Evolutionary conservation across 2,888 invertebrate genomes (phyloP).

Genomic region (Myopa tessellatipennis): DNA sequence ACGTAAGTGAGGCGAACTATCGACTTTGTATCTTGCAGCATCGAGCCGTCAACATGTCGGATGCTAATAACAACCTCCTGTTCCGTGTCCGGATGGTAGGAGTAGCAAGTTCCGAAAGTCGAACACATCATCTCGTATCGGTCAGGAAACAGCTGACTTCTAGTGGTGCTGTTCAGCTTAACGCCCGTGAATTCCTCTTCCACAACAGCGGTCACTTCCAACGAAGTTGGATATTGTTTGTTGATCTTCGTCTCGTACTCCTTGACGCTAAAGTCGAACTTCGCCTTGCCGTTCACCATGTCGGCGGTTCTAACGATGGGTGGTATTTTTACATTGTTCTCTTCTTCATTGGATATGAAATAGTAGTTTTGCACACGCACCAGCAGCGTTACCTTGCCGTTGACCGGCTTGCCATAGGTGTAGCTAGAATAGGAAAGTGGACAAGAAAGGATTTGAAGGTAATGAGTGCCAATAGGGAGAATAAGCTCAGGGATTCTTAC

Average conservation of each 20-base stretch:
- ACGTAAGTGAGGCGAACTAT: constrained; percentile 68
- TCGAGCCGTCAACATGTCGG: constrained; percentile 77
- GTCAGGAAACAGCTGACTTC: constrained; percentile 81
- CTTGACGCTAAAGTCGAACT: constrained; percentile 59
- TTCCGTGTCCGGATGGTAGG: constrained; percentile 90
- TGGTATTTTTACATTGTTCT: constrained; percentile 43
- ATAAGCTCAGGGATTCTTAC: constrained; percentile 67
- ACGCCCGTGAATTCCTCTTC: constrained; percentile 88
- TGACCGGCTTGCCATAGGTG: constrained; percentile 80
- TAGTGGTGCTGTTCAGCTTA: constrained; percentile 81
- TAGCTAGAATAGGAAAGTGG: constrained; percentile 71
- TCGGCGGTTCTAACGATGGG: constrained; percentile 55
- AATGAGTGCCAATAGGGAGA: background rate
- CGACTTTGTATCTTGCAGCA: constrained; percentile 72
- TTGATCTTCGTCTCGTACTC: constrained; percentile 53
- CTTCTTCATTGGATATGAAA: constrained; percentile 25
- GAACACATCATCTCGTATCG: constrained; percentile 82
- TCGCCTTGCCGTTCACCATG: constrained; percentile 63
- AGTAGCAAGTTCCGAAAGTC: constrained; percentile 77
- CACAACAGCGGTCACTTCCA: constrained; percentile 82
- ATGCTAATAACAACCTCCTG: constrained; percentile 85
- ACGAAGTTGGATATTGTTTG: constrained; percentile 46
- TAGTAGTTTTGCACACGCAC: constrained; percentile 72
- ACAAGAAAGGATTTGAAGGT: background rate
- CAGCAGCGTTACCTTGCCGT: constrained; percentile 85